These are phyloP conservation scores for Sylvilagus floridanus DNA, from an alignment of 2,797 vertebrate species.

Conservation along the genomic window DNA sequence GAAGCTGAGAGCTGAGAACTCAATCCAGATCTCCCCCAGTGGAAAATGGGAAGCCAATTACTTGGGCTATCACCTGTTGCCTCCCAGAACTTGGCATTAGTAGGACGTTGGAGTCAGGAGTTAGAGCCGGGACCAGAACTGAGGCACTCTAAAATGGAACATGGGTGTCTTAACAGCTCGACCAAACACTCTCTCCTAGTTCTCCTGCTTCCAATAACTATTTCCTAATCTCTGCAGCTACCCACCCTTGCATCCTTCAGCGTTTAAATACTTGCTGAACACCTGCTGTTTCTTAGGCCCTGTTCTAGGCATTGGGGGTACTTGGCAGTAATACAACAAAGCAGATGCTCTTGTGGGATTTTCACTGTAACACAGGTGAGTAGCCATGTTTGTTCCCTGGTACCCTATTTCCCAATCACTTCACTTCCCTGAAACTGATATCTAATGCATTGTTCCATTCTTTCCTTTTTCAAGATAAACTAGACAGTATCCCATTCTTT, in stretches of 20 bases:
- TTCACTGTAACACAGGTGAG: background rate
- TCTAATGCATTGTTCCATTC: background rate
- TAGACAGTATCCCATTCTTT: background rate
- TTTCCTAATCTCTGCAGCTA: background rate
- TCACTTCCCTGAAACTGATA: background rate
- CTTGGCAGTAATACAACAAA: background rate
- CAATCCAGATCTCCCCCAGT: too few relatives aligned
- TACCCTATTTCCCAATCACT: background rate
- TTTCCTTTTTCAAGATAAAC: background rate
- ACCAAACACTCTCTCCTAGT: background rate
- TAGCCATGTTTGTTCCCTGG: background rate
- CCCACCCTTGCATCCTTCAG: rapidly evolving
- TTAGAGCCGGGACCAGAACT: too few relatives aligned
- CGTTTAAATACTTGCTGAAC: background rate
- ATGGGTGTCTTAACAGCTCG: too few relatives aligned
- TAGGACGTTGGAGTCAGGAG: too few relatives aligned
- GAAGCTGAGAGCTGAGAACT: too few relatives aligned
- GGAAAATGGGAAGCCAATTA: too few relatives aligned
- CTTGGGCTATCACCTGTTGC: too few relatives aligned
- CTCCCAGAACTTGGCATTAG: too few relatives aligned
- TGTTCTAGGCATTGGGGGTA: background rate
- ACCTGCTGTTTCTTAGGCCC: background rate
- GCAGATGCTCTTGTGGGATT: background rate
- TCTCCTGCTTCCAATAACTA: background rate
- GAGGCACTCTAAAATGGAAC: too few relatives aligned